Evolutionary conservation across 2,113 vertebrate species (phyloP).

Genomic region (Ptilorrhoa leucosticta): DNA sequence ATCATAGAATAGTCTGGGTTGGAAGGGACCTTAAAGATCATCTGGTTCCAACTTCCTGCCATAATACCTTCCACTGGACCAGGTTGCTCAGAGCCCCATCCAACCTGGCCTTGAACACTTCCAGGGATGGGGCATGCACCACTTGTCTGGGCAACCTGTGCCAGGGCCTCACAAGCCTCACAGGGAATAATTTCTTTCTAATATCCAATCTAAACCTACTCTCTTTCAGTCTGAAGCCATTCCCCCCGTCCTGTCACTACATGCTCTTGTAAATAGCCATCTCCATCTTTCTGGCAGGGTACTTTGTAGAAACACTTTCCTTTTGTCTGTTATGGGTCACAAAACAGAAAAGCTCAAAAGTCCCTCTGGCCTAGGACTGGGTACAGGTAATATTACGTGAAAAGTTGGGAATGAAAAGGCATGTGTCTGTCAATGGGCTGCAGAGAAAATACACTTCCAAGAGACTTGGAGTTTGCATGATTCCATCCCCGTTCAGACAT

Average conservation of each 20-base stretch:
- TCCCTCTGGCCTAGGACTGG: background rate
- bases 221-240: background rate
- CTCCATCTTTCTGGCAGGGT: background rate
- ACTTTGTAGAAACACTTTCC: background rate
- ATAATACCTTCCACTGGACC: accelerated
- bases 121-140: background rate
- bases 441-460: background rate
- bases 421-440: background rate
- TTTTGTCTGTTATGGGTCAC: background rate
- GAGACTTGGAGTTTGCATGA: background rate
- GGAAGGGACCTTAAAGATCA: background rate
- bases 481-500: background rate
- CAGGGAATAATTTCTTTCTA: background rate
- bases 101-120: background rate
- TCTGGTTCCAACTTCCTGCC: background rate
- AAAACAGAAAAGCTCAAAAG: background rate
- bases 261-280: too few relatives aligned
- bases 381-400: accelerated
- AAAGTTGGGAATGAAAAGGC: background rate
- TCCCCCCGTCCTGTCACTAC: background rate
- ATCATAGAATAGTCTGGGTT: background rate
- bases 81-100: background rate
- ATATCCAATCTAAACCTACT: background rate
- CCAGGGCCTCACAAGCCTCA: background rate
- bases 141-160: background rate